Evolutionary conservation across 2,888 invertebrate genomes (phyloP).

Genomic region (Cenopis cana): DNA sequence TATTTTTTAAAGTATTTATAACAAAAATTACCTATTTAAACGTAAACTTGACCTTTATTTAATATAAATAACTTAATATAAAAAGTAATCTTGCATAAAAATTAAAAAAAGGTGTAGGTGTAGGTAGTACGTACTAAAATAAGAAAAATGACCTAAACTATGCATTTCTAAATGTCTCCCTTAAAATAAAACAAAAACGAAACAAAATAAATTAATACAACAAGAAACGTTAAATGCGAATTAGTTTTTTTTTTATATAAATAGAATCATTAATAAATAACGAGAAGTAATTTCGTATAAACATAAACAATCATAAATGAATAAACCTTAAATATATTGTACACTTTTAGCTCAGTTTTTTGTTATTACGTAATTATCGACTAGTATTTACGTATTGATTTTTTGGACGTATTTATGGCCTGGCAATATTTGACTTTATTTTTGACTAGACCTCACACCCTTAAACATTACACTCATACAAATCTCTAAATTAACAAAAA

Average conservation of each 20-base stretch:
- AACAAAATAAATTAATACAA: not conserved
- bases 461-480: slow-evolving; percentile 23
- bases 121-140: not conserved
- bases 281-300: not conserved
- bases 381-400: slow-evolving; percentile 36
- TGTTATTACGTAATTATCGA: slow-evolving; percentile 19
- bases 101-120: not conserved
- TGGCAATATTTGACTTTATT: not conserved
- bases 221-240: slow-evolving; percentile 29
- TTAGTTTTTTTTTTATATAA: not conserved
- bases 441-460: not conserved
- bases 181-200: not conserved
- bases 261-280: not conserved
- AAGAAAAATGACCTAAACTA: not conserved
- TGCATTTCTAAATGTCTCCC: not conserved
- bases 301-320: too few species aligned
- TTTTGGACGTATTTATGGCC: not conserved
- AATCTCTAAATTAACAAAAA: too few species aligned
- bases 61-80: too few species aligned
- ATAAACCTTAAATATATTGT: too few species aligned
- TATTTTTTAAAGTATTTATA: not conserved
- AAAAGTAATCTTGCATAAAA: not conserved
- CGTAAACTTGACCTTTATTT: not conserved
- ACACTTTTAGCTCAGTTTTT: not conserved
- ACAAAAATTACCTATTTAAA: not conserved